Conservation (phyloP, 2,113 vertebrate genomes). For the Eublepharis macularius region DNA sequence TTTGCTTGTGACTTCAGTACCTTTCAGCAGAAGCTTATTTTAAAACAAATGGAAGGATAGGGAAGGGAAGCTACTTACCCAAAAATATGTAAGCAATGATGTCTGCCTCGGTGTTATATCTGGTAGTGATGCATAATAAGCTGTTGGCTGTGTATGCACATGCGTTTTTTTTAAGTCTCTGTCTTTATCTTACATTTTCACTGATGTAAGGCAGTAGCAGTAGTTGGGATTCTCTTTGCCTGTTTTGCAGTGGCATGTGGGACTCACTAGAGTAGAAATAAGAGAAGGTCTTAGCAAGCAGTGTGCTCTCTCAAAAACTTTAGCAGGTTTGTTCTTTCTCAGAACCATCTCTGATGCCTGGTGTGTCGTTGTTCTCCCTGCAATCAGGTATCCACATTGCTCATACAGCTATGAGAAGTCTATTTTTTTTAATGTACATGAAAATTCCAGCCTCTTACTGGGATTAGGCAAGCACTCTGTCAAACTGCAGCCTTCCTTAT, state of each 20-base stretch:
- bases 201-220: neutral
- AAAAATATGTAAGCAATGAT: constrained; percentile 48
- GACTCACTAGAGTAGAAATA: constrained; percentile 4
- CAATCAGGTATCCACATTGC: neutral
- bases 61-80: constrained; percentile 30
- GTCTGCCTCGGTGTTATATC: constrained; percentile 42
- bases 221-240: neutral
- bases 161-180: neutral
- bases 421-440: too few species aligned
- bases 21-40: constrained; percentile 25
- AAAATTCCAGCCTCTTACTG: too few species aligned
- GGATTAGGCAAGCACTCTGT: neutral
- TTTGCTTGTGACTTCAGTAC: constrained; percentile 39
- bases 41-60: constrained; percentile 29
- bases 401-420: neutral
- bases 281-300: constrained; percentile 21
- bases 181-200: neutral
- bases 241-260: constrained; percentile 1
- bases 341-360: neutral
- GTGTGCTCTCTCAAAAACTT: neutral
- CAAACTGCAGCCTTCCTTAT: neutral
- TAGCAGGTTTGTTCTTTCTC: neutral
- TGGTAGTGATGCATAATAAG: constrained; percentile 40
- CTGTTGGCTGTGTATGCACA: neutral
- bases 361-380: neutral